Percentiles rank a stretch among this genome's conserved stretches.
Conservation (phyloP, 1,140 invertebrate species). For the Drosophila albomicans region DNA sequence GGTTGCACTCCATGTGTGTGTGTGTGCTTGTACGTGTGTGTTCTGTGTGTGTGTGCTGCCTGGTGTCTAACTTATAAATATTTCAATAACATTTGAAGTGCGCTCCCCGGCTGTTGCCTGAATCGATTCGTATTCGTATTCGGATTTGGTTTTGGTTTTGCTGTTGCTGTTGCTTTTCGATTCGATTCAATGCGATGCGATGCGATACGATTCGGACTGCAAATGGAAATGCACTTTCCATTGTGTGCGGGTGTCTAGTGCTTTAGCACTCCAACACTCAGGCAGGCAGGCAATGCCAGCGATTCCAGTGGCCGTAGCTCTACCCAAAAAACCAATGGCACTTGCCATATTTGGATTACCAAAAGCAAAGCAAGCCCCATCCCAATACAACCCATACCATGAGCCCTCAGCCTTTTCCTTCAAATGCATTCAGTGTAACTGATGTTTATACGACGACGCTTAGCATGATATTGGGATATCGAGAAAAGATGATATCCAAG, state of each 20-base stretch:
- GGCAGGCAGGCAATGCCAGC: not conserved
- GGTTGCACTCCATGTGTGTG: constrained; percentile 39
- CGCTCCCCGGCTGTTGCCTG: constrained; percentile 58
- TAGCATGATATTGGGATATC: constrained; percentile 6
- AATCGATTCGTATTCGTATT: constrained; percentile 23
- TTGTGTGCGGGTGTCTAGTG: constrained; percentile 78
- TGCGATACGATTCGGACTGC: not conserved
- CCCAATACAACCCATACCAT: constrained; percentile 14
- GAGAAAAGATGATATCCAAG: too few relatives aligned
- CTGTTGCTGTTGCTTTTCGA: too few relatives aligned
- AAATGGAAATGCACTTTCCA: constrained; percentile 82
- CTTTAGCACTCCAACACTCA: constrained; percentile 46
- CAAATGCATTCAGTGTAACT: not conserved
- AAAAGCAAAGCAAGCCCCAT: constrained; percentile 36
- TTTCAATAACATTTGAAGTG: constrained; percentile 83
- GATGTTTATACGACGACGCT: constrained; percentile 27
- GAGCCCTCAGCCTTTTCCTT: constrained; percentile 15
- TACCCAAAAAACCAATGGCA: constrained; percentile 34
- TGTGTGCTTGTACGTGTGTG: not conserved
- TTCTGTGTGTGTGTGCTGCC: constrained; percentile 44
- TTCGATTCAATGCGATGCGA: too few relatives aligned
- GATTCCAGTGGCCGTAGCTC: constrained; percentile 13
- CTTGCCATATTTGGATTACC: constrained; percentile 74
- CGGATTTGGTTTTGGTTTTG: constrained; percentile 8
- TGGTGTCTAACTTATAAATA: constrained; percentile 82